phyloP scores from a whole-genome alignment of 2,888 invertebrate species.

The Pasiphila rectangulata region DNA sequence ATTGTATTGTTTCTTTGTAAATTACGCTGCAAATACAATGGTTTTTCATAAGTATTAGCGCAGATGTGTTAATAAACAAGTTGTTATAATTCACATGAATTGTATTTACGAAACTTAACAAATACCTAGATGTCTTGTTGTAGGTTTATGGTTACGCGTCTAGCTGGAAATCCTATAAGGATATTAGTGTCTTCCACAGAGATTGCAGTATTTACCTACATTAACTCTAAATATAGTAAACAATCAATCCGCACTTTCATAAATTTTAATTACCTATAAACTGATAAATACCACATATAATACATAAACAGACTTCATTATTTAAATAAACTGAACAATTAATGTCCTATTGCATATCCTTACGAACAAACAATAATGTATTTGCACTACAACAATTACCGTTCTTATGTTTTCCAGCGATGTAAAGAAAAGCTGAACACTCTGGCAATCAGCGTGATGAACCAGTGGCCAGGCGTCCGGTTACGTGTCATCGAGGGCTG shows the following conservation, averaged over 20 bases:
- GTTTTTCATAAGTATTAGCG: constrained; percentile 25
- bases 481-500: constrained; percentile 97
- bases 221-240: no score
- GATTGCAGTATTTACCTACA: no score
- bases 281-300: no score
- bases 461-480: constrained; percentile 97
- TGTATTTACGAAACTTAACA: constrained; percentile 11
- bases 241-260: no score
- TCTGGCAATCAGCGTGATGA: constrained; percentile 97
- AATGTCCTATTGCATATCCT: no score
- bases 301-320: no score
- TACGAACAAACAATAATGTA: no score
- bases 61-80: constrained; percentile 22
- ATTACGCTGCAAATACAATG: constrained; percentile 50
- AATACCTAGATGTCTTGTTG: constrained; percentile 3
- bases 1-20: constrained; percentile 48
- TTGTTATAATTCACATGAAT: constrained; percentile 15
- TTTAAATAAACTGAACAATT: no score
- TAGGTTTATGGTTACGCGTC: constrained; percentile 1
- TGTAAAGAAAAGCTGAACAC: constrained; percentile 97
- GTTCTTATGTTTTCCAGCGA: constrained; percentile 84
- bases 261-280: no score
- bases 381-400: neutral
- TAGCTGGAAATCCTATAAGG: neutral
- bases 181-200: no score